Evolutionary conservation across 2,797 vertebrate genomes (phyloP).

Genomic region (Manis javanica): DNA sequence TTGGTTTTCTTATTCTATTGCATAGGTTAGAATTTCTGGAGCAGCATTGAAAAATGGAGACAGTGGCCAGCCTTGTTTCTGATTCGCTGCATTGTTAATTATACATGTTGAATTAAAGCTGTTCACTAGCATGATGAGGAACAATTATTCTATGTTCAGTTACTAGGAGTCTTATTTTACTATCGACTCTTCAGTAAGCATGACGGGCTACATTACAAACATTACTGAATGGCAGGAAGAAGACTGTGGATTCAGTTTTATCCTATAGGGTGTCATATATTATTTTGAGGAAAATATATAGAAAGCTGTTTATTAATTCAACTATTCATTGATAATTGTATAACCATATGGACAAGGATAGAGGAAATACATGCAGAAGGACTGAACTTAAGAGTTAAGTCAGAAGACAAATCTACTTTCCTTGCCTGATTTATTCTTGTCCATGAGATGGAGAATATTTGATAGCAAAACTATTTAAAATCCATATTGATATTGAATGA

Average conservation of each 20-base stretch:
- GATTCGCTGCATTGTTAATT: not conserved
- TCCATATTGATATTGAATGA: not conserved
- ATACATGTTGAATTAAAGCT: not conserved
- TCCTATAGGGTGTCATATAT: not conserved
- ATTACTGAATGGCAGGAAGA: not conserved
- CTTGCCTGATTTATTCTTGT: not conserved
- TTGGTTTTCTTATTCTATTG: conserved; percentile 31
- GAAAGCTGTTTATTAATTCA: conserved; percentile 28
- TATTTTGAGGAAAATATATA: not conserved
- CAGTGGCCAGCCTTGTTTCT: not conserved
- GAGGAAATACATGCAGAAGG: not conserved
- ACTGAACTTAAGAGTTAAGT: not conserved
- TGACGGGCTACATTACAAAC: not conserved
- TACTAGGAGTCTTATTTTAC: not conserved
- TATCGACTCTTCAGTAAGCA: not conserved
- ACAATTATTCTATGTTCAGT: not conserved
- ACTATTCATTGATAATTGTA: not conserved
- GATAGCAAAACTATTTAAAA: not conserved
- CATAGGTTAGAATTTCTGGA: conserved; percentile 34
- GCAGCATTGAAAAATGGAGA: not conserved
- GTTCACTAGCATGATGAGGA: not conserved
- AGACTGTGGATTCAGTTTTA: not conserved
- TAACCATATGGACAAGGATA: not conserved
- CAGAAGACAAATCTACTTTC: not conserved
- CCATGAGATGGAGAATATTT: not conserved